phyloP scores from a whole-genome alignment of 1,140 invertebrate genomes.

The Holotrichia oblita region DNA sequence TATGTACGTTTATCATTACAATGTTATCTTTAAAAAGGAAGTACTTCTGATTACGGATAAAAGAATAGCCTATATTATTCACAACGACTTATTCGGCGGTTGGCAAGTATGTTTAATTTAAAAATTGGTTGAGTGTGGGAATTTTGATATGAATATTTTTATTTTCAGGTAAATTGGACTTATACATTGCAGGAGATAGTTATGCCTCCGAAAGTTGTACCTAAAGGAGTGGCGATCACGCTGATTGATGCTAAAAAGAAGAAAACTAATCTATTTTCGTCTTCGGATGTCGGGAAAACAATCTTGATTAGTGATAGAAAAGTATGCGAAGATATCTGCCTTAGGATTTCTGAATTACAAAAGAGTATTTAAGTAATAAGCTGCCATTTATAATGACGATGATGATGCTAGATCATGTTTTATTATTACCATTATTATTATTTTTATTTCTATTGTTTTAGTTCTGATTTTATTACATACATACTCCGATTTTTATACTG shows the following conservation, averaged over 20 bases:
- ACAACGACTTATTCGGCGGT: slow-evolving; percentile 85
- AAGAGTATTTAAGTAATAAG: background rate
- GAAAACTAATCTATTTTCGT: slow-evolving; percentile 65
- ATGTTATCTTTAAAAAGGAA: slow-evolving; percentile 73
- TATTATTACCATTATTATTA: background rate
- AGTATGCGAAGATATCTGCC: background rate
- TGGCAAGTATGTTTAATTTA: slow-evolving; percentile 69
- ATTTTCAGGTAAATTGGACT: slow-evolving; percentile 68
- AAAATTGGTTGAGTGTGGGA: too few species aligned
- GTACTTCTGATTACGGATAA: slow-evolving; percentile 90
- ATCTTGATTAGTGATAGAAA: background rate
- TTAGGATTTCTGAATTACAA: slow-evolving; percentile 17
- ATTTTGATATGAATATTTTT: too few species aligned
- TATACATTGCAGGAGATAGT: slow-evolving; percentile 70
- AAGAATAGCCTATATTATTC: slow-evolving; percentile 79
- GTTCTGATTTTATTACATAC: background rate
- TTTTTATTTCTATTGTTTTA: background rate
- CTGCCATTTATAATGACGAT: background rate
- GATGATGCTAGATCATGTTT: background rate
- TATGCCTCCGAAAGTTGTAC: slow-evolving; percentile 64
- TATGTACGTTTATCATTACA: slow-evolving; percentile 83
- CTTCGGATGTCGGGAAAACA: slow-evolving; percentile 50
- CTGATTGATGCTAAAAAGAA: slow-evolving; percentile 63
- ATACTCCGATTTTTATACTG: background rate
- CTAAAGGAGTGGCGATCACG: slow-evolving; percentile 66